phyloP scores from a whole-genome alignment of 1,140 invertebrate genomes.

The Papilio machaon region DNA sequence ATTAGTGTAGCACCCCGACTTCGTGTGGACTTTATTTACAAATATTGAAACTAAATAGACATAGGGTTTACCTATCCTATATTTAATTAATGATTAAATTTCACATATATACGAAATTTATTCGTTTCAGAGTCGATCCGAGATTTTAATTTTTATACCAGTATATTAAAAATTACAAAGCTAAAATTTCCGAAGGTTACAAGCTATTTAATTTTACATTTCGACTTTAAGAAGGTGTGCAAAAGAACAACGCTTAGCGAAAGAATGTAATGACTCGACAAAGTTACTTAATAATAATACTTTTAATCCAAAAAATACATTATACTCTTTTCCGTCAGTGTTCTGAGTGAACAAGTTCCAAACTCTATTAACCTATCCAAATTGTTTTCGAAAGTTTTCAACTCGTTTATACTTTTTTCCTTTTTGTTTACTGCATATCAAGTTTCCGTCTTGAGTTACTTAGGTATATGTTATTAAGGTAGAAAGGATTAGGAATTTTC shows the following conservation, averaged over 20 bases:
- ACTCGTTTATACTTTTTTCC: slow-evolving; percentile 20
- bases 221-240: background rate
- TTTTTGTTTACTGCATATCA: slow-evolving; percentile 20
- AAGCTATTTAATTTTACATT: background rate
- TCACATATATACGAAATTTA: too few relatives aligned
- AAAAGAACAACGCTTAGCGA: background rate
- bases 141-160: too few relatives aligned
- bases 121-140: too few relatives aligned
- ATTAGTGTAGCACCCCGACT: background rate
- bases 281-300: background rate
- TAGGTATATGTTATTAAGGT: background rate
- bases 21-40: background rate
- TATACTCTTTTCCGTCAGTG: background rate
- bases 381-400: slow-evolving; percentile 23
- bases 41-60: background rate
- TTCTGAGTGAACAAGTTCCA: slow-evolving; percentile 1
- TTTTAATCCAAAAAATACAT: slow-evolving; percentile 5
- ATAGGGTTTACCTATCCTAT: too few relatives aligned
- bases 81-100: too few relatives aligned
- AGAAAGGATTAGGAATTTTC: background rate
- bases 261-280: background rate
- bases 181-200: too few relatives aligned
- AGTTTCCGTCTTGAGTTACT: background rate
- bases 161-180: too few relatives aligned
- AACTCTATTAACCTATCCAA: slow-evolving; percentile 25